These are phyloP conservation scores for Eleutherodactylus coqui DNA, from an alignment of 2,797 vertebrate genomes.

Conservation along the genomic window DNA sequence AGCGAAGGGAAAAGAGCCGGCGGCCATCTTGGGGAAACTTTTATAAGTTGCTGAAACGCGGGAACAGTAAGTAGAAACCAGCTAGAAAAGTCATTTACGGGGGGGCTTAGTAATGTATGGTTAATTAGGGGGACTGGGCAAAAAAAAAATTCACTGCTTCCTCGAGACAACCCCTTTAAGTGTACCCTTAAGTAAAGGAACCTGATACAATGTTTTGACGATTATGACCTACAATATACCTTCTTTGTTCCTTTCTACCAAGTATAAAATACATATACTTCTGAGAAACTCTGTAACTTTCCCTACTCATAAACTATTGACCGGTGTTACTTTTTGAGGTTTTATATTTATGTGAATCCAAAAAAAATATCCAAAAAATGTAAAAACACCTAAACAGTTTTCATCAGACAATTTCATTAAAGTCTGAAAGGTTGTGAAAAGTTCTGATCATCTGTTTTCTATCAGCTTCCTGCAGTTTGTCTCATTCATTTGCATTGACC, in stretches of 20 bases:
- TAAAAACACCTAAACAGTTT: constrained; percentile 30
- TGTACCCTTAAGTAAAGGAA: no score
- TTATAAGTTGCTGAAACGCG: no score
- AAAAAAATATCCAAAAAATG: constrained; percentile 31
- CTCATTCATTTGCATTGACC: constrained; percentile 52
- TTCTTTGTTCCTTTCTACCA: neutral
- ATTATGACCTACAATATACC: neutral
- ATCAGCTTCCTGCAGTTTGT: constrained; percentile 42
- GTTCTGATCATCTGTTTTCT: constrained; percentile 47
- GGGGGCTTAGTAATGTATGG: no score
- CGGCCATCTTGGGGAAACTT: no score
- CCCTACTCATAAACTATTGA: neutral
- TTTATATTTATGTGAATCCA: constrained; percentile 28
- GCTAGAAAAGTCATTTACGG: no score
- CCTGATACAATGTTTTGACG: no score
- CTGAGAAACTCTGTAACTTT: neutral
- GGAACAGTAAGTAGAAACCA: no score
- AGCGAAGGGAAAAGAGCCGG: no score
- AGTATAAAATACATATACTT: neutral
- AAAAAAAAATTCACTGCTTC: no score
- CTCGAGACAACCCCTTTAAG: no score
- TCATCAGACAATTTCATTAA: neutral
- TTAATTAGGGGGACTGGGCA: no score
- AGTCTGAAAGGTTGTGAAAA: constrained; percentile 43
- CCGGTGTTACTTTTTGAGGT: neutral